Evolutionary conservation across 2,113 vertebrate genomes (phyloP).

Genomic region (Periophthalmodon schlosseri): DNA sequence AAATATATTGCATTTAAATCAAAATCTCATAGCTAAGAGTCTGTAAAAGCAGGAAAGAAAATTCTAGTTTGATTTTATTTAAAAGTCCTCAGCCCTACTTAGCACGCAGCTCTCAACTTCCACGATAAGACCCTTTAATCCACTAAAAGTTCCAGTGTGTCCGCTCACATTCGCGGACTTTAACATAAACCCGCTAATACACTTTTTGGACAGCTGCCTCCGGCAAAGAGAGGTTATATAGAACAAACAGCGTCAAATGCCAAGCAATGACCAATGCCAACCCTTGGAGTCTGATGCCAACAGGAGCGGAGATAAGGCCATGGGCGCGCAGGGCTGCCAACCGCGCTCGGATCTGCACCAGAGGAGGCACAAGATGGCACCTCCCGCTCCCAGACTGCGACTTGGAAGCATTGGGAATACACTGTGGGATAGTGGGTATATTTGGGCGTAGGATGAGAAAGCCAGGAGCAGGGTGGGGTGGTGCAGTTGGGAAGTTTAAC

Average conservation of each 20-base stretch:
- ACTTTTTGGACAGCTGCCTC: constrained; percentile 24
- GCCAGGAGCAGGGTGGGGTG: constrained; percentile 48
- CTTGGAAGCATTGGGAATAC: constrained; percentile 37
- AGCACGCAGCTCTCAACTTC: constrained; percentile 16
- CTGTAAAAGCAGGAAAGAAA: too few species aligned
- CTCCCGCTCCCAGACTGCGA: constrained; percentile 31
- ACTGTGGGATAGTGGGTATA: constrained; percentile 50
- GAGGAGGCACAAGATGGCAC: constrained; percentile 48
- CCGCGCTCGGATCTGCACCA: constrained; percentile 33
- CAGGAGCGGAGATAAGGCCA: constrained; percentile 48
- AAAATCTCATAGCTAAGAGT: too few species aligned
- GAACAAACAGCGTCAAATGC: constrained; percentile 37
- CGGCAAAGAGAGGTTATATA: constrained; percentile 24
- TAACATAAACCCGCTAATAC: constrained; percentile 17
- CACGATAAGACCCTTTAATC: constrained; percentile 39
- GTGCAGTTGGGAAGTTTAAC: constrained; percentile 57
- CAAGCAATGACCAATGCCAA: constrained; percentile 28
- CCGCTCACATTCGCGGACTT: constrained; percentile 8
- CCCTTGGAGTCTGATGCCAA: constrained; percentile 20
- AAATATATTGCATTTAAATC: too few species aligned
- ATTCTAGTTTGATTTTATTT: background rate
- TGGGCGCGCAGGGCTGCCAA: constrained; percentile 47
- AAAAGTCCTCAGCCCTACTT: background rate
- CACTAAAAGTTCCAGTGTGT: constrained; percentile 10
- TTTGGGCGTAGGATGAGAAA: constrained; percentile 44